Evolutionary conservation across 2,797 vertebrate genomes (phyloP).

Genomic region (Arctocebus calabarensis): DNA sequence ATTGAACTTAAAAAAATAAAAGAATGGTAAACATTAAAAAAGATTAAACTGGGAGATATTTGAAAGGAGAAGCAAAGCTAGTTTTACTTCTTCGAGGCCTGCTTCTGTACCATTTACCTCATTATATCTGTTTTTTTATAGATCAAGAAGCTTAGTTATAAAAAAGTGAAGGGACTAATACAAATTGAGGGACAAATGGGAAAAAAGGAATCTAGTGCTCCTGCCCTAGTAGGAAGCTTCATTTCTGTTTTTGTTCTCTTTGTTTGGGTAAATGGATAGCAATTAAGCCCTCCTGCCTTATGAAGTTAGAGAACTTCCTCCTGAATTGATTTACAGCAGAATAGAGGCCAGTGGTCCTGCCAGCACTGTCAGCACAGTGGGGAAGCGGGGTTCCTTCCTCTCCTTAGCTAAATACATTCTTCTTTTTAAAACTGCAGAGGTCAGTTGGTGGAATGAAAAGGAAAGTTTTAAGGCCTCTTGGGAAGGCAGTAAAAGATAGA

Average conservation of each 20-base stretch:
- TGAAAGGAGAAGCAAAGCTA: neutral
- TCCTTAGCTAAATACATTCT: neutral
- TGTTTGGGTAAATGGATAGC: neutral
- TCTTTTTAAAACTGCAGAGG: slow-evolving; percentile 33
- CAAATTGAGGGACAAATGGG: neutral
- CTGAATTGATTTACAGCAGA: neutral
- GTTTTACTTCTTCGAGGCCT: slow-evolving; percentile 21
- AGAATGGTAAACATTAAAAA: too few species aligned
- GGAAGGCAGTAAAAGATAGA: neutral
- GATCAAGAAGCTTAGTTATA: slow-evolving; percentile 10
- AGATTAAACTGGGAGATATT: neutral
- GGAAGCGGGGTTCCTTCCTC: neutral
- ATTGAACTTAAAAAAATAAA: neutral
- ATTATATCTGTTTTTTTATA: neutral
- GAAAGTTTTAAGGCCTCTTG: neutral
- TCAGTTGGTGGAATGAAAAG: neutral
- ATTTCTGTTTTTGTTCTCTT: neutral
- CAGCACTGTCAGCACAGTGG: neutral
- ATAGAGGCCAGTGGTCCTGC: neutral
- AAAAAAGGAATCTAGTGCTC: neutral
- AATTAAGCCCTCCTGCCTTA: neutral
- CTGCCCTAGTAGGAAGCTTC: neutral
- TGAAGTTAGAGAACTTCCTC: neutral
- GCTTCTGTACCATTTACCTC: neutral
- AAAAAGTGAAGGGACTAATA: neutral